Conservation (phyloP, 2,797 vertebrate species). For the Anabacerthia variegaticeps region DNA sequence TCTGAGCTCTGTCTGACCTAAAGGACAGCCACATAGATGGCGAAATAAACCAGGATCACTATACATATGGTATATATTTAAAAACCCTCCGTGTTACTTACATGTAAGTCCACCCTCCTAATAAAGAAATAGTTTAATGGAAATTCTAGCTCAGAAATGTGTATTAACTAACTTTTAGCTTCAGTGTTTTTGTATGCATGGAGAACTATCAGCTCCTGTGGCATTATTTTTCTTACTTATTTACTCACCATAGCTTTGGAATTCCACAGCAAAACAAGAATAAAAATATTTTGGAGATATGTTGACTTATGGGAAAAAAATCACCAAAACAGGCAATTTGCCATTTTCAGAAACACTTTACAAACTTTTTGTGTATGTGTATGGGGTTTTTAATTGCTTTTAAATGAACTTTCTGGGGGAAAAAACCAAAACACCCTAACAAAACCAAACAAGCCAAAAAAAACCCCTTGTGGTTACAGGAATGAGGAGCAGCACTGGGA, state of each 20-base stretch:
- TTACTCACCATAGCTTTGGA: background rate
- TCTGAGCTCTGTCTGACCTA: background rate
- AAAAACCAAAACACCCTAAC: background rate
- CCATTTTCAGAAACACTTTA: background rate
- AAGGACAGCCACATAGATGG: background rate
- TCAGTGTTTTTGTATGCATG: background rate
- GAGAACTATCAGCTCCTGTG: background rate
- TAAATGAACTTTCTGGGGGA: background rate
- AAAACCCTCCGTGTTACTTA: background rate
- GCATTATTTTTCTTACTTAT: background rate
- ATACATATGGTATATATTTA: background rate
- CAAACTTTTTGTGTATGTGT: background rate
- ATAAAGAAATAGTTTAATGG: background rate
- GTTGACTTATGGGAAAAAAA: background rate
- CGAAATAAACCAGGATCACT: background rate
- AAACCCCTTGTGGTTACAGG: background rate
- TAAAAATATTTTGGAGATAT: background rate
- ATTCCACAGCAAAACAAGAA: background rate
- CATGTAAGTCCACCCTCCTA: background rate
- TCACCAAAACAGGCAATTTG: background rate
- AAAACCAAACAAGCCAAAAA: background rate
- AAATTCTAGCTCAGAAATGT: background rate
- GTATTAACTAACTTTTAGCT: background rate
- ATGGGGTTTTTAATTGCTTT: background rate
- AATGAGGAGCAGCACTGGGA: background rate